Percentiles rank a stretch among this genome's conserved stretches.
Evolutionary conservation across 2,888 invertebrate species (phyloP).

Genomic region (Hypercompe scribonia): DNA sequence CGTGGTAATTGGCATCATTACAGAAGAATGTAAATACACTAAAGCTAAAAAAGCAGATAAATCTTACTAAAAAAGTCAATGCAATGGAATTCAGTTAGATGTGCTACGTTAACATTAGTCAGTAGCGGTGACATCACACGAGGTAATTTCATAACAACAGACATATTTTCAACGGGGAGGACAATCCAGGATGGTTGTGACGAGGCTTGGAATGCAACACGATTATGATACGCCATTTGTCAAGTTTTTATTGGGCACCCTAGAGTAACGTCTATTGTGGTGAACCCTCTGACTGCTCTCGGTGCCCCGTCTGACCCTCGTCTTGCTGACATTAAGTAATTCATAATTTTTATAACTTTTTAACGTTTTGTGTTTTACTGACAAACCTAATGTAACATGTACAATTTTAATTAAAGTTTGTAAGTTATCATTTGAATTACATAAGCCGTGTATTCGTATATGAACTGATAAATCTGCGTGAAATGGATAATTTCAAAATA

Average conservation of each 20-base stretch:
- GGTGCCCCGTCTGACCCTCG: conserved; percentile 71
- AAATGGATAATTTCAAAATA: no score
- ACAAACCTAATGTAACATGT: conserved; percentile 22
- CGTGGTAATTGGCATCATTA: background rate
- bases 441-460: background rate
- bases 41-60: background rate
- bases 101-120: conserved; percentile 38
- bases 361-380: conserved; percentile 72
- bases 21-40: background rate
- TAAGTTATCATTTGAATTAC: conserved; percentile 19
- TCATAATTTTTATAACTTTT: conserved; percentile 85
- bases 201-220: conserved; percentile 81
- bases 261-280: conserved; percentile 77
- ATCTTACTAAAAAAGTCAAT: background rate
- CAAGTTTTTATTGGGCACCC: conserved; percentile 86
- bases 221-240: conserved; percentile 87
- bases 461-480: conserved; percentile 1
- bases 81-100: conserved; percentile 22
- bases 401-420: conserved; percentile 67
- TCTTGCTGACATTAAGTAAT: conserved; percentile 73
- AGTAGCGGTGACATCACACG: conserved; percentile 39
- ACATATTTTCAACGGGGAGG: conserved; percentile 73
- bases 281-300: conserved; percentile 49
- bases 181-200: conserved; percentile 75
- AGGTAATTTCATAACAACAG: conserved; percentile 63